phyloP scores from a whole-genome alignment of 1,140 invertebrate genomes.

The Lineus longissimus region DNA sequence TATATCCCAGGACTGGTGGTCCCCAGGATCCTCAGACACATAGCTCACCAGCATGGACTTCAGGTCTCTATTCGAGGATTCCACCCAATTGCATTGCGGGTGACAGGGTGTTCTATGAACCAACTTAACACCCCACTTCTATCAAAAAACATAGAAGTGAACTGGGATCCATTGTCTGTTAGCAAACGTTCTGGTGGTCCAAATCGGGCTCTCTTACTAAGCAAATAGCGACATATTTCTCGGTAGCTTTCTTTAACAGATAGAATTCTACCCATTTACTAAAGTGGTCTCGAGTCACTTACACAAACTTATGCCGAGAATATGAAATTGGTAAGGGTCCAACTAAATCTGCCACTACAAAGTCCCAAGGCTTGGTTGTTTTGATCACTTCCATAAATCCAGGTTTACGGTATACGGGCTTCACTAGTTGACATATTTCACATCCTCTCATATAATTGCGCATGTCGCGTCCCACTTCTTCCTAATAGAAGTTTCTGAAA shows the following conservation, averaged over 20 bases:
- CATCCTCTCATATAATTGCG: not conserved
- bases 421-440: not conserved
- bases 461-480: not conserved
- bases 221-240: conserved; percentile 15
- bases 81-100: no score
- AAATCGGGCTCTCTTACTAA: conserved; percentile 18
- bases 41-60: no score
- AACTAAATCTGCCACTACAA: conserved; percentile 14
- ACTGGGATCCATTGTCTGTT: conserved; percentile 2
- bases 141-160: not conserved
- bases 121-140: not conserved
- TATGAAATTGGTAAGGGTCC: conserved; percentile 10
- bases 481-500: not conserved
- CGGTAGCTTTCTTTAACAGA: conserved; percentile 14
- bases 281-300: conserved; percentile 15
- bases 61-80: no score
- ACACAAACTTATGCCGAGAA: conserved; percentile 14
- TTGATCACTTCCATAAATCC: not conserved
- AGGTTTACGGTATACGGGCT: not conserved
- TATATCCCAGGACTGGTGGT: no score
- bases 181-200: conserved; percentile 15
- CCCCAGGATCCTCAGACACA: no score
- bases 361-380: not conserved
- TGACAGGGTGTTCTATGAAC: not conserved
- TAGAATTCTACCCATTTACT: conserved; percentile 19